Conservation (phyloP, 2,113 vertebrate species). For the Psittacus erithacus region DNA sequence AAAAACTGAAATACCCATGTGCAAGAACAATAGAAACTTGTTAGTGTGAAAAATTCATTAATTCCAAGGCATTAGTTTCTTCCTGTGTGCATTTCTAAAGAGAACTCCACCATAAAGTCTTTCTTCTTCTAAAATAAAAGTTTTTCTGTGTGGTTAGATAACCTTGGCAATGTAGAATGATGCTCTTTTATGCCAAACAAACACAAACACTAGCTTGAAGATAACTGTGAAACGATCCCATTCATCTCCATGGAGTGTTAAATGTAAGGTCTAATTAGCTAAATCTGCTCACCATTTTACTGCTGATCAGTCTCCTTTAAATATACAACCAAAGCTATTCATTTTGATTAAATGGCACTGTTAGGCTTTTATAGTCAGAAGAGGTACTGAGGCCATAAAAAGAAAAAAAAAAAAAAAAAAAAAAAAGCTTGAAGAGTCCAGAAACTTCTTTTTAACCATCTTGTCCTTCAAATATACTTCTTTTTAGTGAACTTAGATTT, state of each 20-base stretch:
- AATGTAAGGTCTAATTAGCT: neutral
- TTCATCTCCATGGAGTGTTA: constrained; percentile 3
- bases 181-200: neutral
- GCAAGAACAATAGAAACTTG: neutral
- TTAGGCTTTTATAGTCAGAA: neutral
- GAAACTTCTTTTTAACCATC: neutral
- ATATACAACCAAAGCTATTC: neutral
- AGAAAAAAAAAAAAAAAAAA: too few relatives aligned
- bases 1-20: neutral
- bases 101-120: neutral
- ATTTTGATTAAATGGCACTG: neutral
- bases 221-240: neutral
- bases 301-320: neutral
- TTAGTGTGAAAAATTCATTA: neutral
- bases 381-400: neutral
- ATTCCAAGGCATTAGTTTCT: neutral
- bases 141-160: neutral
- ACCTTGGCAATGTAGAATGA: neutral
- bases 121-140: neutral
- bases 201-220: neutral
- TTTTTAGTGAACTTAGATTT: neutral
- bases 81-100: neutral
- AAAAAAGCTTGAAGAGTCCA: neutral
- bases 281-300: neutral
- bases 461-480: neutral